Percentiles rank a stretch among this genome's conserved stretches.
Conservation (phyloP, 2,797 vertebrate species). For the Rhodeus uyekii region DNA sequence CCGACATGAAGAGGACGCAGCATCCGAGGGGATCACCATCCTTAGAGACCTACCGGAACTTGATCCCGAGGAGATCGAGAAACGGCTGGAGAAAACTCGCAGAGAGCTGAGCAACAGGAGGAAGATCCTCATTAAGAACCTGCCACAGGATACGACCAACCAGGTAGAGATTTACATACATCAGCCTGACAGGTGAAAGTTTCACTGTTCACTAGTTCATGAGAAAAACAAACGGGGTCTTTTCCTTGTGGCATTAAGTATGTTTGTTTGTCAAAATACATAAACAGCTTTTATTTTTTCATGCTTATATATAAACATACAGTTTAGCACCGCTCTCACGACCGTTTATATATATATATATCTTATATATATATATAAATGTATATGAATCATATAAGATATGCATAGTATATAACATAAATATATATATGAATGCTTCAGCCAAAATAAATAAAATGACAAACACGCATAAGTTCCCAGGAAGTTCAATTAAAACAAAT, state of each 20-base stretch:
- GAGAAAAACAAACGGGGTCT: not conserved
- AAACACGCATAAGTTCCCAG: not conserved
- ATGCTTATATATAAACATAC: not conserved
- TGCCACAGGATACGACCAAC: slow-evolving; percentile 89
- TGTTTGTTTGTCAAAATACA: not conserved
- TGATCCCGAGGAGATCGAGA: slow-evolving; percentile 82
- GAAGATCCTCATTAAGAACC: slow-evolving; percentile 93
- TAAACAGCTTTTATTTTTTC: not conserved
- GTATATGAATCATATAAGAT: too few species aligned
- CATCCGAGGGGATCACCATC: slow-evolving; percentile 65
- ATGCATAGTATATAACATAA: too few species aligned
- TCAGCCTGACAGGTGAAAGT: slow-evolving; percentile 29
- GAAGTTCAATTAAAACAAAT: not conserved
- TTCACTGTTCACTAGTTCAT: slow-evolving; percentile 3
- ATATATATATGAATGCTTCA: too few species aligned
- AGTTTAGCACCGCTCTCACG: not conserved
- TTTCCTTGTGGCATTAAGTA: not conserved
- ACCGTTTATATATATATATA: too few species aligned
- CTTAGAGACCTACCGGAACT: slow-evolving; percentile 76
- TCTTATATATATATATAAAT: too few species aligned
- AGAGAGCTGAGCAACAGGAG: slow-evolving; percentile 93
- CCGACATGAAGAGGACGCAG: slow-evolving; percentile 74
- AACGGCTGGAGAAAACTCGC: slow-evolving; percentile 84
- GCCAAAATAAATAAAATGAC: not conserved
- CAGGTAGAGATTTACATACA: slow-evolving; percentile 79